Conservation (phyloP, 2,888 invertebrate species). For the Bellardia pandia region DNA sequence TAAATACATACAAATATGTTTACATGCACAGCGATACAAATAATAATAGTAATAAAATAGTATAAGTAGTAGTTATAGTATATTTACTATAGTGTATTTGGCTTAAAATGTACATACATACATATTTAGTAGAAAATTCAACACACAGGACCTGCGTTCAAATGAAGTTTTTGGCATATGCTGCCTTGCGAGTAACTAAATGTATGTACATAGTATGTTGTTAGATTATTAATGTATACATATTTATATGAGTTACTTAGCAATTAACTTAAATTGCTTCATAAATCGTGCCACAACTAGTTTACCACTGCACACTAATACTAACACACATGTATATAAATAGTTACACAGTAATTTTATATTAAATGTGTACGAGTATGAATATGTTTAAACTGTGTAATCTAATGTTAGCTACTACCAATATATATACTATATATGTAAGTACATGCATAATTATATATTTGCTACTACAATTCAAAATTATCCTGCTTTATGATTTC, state of each 20-base stretch:
- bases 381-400: constrained; percentile 15
- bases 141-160: background rate
- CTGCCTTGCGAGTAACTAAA: background rate
- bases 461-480: background rate
- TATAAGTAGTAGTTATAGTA: background rate
- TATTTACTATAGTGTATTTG: background rate
- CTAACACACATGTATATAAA: background rate
- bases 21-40: background rate
- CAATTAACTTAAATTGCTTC: constrained; percentile 74
- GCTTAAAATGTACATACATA: background rate
- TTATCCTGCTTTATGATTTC: constrained; percentile 32
- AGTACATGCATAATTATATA: too few relatives aligned
- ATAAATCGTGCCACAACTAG: constrained; percentile 29
- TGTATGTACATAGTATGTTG: background rate
- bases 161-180: background rate
- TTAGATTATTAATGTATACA: constrained; percentile 57
- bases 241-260: constrained; percentile 73
- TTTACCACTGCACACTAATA: background rate
- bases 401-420: background rate
- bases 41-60: background rate
- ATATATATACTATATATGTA: too few relatives aligned
- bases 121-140: background rate
- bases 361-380: background rate
- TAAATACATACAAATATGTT: background rate
- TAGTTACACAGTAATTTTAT: background rate